These are phyloP conservation scores for Eupithecia exiguata DNA, from an alignment of 2,888 invertebrate species.

Conservation along the genomic window DNA sequence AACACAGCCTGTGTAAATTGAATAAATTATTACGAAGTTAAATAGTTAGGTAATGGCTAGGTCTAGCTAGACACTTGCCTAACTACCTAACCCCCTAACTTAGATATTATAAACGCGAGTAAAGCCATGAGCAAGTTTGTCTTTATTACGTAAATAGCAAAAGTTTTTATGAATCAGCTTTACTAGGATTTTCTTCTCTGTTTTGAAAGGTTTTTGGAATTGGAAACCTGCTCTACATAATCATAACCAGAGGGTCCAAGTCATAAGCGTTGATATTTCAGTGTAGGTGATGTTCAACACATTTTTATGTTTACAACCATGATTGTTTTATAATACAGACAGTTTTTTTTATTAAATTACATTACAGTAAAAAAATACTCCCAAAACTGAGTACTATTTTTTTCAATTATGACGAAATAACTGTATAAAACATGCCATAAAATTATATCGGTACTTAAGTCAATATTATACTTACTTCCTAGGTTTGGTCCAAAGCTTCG, in stretches of 20 bases:
- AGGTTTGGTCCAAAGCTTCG: no score
- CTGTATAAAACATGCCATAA: not conserved
- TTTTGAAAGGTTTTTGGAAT: slow-evolving; percentile 61
- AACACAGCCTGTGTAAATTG: not conserved
- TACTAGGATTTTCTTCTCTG: slow-evolving; percentile 36
- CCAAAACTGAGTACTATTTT: no score
- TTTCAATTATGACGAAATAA: not conserved
- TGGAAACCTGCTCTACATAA: slow-evolving; percentile 53
- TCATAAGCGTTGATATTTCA: slow-evolving; percentile 11
- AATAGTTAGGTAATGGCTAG: not conserved
- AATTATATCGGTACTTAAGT: no score
- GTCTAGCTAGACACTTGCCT: not conserved
- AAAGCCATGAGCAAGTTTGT: not conserved
- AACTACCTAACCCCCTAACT: not conserved
- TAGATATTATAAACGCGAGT: not conserved
- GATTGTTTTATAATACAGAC: not conserved
- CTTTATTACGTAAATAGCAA: slow-evolving; percentile 1
- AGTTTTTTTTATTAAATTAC: no score
- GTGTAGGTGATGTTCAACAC: not conserved
- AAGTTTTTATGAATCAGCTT: not conserved
- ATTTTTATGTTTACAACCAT: not conserved
- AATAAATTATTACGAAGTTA: not conserved
- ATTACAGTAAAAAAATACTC: no score
- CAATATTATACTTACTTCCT: no score
- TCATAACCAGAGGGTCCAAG: slow-evolving; percentile 19